Evolutionary conservation across 2,888 invertebrate species (phyloP), one percentile per base, ranked within the genome.

Genomic region (Thera obeliscata): DNA sequence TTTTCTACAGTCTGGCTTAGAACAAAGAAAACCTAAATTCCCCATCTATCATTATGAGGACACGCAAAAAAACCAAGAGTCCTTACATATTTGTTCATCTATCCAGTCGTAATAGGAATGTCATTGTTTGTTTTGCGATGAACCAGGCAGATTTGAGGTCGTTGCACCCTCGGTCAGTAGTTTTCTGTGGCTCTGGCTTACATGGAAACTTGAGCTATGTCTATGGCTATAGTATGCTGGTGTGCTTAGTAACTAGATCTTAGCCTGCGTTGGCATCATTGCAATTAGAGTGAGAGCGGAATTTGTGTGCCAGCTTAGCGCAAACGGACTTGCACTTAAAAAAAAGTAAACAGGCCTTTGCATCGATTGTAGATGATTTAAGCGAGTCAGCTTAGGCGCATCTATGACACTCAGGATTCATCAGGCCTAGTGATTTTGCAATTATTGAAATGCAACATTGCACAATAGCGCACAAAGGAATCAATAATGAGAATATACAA

Each of bases 41-140:
- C 52, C 33, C 52, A 52, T 52, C 52, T 52, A 52, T 52, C 52
- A 52, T 5, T 38, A 9, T 3, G 52, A 33, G 48, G 33, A 56
- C n/a, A 5, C 7, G n/a, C 9, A 58, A 66, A 56, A 38, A 67
- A 63, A 49, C 49, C 50, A 63, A 67, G 55, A 59, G 8, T 22
- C 55, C 55, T 38, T 35, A 54, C 35, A 58, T 35, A 58, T 56
- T 43, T 35, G 3, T 33, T 48, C 58, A 4, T 48, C 36, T 35
- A 35, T 54, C 43, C 61, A 54, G 54, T 46, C 58, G 55, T 66
- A 54, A 38, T 69, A 65, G 58, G 66, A 63, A 69, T 66, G 69
- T 57, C 63, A 63, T 69, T 69, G 69, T 69, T 62, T 61, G 46
- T 64, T 69, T 60, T n/a, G 65, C 65, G 65, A 69, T 66, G 62